Base-by-base conservation (phyloP, 1,140 invertebrate species). In the Hesperophylax magnus region DNA sequence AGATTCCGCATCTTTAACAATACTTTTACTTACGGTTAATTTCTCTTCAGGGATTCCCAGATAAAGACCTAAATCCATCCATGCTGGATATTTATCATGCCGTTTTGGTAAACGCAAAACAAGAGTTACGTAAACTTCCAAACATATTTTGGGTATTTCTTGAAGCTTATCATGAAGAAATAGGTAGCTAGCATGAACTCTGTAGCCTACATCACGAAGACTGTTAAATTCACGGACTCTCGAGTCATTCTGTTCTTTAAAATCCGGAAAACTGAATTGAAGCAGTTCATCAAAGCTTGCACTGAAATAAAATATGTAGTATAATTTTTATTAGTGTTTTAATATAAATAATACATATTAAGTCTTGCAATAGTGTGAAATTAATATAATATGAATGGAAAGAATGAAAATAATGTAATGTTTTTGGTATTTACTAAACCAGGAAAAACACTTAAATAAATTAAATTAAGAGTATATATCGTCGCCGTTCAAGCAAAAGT, bases 101-200 rank as follows among this genome's bases (percentile, higher is more conserved):
- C 65, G 52, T 34, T 81, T 82, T 22, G 77, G 39, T 47, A 47
- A 47, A 47, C 39, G 39, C 39, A 47, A 47, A 14, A 81, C 80
- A 15, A 84, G 56, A n/a, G 15, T 78, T 1, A 34, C 52, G 56
- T 71, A 84, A 2, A 84, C 74, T 47, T 84, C 72, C 47, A 20
- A 69, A 58, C 82, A 84, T 14, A 79, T 47, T 74, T 81, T 60
- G 7, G 78, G 39, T 58, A 78, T 58, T 27, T 72, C 71, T 17
- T 53, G 31, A 17, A 78, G 77, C 34, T 60, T 80, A 24, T 89
- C 87, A 52, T 88, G 86, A 81, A 90, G 89, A 81, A 89, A 90
- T 9, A 90, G 74, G 71, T 89, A 83, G 81, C 86, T 87, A 54
- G 88, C 86, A 77, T 90, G 89, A 20, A 90, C 84, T 77, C 84